phyloP scores from a whole-genome alignment of 1,140 invertebrate genomes.

The Sarcophaga peregrina region DNA sequence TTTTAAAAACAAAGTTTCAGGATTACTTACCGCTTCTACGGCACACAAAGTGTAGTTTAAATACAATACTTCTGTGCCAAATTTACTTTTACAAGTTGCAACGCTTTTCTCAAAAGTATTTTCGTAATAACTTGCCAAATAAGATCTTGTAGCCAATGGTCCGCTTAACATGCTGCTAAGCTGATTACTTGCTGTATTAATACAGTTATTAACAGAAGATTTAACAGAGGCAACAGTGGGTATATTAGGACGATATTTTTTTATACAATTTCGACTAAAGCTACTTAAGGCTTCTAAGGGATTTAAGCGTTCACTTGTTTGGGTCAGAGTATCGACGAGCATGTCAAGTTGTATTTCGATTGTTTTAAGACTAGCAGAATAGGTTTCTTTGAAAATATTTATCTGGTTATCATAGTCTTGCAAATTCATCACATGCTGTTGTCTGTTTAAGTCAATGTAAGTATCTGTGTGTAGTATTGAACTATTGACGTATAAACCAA shows the following conservation, averaged over 20 bases:
- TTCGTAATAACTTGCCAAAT: slow-evolving; percentile 7
- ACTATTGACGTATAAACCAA: background rate
- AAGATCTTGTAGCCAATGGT: background rate
- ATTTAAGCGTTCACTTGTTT: slow-evolving; percentile 32
- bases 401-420: slow-evolving; percentile 16
- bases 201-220: slow-evolving; percentile 20
- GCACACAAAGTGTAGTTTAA: slow-evolving; percentile 38
- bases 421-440: slow-evolving; percentile 7
- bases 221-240: slow-evolving; percentile 5
- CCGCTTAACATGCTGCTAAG: background rate
- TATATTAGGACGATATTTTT: slow-evolving; percentile 36
- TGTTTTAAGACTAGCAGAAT: background rate
- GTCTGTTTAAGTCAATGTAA: slow-evolving; percentile 34
- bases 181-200: background rate
- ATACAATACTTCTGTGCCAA: background rate
- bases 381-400: background rate
- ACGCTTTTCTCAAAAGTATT: background rate
- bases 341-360: slow-evolving; percentile 3
- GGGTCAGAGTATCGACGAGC: background rate
- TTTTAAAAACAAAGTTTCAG: background rate
- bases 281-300: slow-evolving; percentile 26
- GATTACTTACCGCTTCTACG: slow-evolving; percentile 18
- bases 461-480: slow-evolving; percentile 13
- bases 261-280: slow-evolving; percentile 30
- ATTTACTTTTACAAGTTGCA: background rate